Evolutionary conservation across 1,140 invertebrate species (phyloP), one percentile per base, ranked within the genome.

Genomic region (Atta cephalotes): DNA sequence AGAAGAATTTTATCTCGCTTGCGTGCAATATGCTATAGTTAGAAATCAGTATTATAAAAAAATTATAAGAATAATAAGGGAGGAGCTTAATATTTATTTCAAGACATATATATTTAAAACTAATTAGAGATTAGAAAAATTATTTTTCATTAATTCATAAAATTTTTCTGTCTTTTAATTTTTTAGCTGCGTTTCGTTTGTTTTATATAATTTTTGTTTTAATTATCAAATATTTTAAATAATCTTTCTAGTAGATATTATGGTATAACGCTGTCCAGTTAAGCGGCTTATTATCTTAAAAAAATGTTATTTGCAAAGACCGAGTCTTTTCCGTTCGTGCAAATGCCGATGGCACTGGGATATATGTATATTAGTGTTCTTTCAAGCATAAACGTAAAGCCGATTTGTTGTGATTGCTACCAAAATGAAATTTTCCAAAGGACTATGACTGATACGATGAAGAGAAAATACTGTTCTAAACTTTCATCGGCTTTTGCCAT

Each of bases 311-410:
- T 45, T 10, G 3, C n/a, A 56, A 21, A 66, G 56, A 49, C 51
- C 31, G 28, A 81, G 35, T 21, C 21, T 71, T 81, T 79, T 58
- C 18, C 18, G 9, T 65, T 68, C 12, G 31, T 6, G 18, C 51
- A 66, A 71, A 53, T 76, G 68, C 14, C 35, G 35, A 58, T 49
- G 53, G 65, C 12, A 71, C 35, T 25, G 39, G 16, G 21, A 62
- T 45, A 45, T 45, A 10, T 63, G 84, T 58, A 89, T 72, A 89
- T 51, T 87, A 89, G 49, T 85, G 51, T 68, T 35, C 21, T 35
- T 87, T 68, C 60, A n/a, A 76, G 49, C 76, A 76, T 66, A 51
- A 62, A 49, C 14, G 7, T 62, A 89, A 88, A 89, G 87, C 87
- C 62, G 81, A 88, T 88, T 85, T 60, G 71, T 53, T n/a, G 21